These are phyloP conservation scores for Seriola rivoliana DNA, from an alignment of 2,113 vertebrate species.

Conservation along the genomic window DNA sequence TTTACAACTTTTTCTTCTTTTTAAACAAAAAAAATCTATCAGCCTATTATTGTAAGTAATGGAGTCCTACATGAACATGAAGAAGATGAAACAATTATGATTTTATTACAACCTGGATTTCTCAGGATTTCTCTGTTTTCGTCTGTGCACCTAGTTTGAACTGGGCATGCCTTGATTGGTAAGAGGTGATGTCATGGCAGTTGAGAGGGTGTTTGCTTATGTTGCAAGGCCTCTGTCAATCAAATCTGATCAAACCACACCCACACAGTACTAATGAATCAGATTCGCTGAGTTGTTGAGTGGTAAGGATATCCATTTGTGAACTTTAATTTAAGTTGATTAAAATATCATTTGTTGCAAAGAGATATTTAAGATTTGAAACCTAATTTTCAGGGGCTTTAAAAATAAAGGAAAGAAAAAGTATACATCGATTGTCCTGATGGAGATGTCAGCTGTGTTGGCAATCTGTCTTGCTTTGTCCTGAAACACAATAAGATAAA, in stretches of 20 bases:
- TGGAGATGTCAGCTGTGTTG: neutral
- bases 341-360: neutral
- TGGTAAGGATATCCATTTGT: neutral
- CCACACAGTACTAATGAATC: neutral
- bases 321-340: neutral
- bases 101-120: neutral
- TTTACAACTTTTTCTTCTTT: too few species aligned
- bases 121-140: neutral
- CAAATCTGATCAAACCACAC: neutral
- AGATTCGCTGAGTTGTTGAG: neutral
- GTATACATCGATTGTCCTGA: neutral
- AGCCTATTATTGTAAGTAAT: neutral
- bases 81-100: too few species aligned
- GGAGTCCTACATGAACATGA: too few species aligned
- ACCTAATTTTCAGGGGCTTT: neutral
- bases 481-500: slow-evolving; percentile 31
- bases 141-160: neutral
- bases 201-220: neutral
- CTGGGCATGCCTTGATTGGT: neutral
- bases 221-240: neutral
- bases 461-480: slow-evolving; percentile 8
- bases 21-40: too few species aligned
- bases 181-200: slow-evolving; percentile 22
- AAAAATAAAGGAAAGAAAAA: neutral
- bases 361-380: neutral